phyloP scores from a whole-genome alignment of 2,888 invertebrate species.

The Himalopsyche tibetana region DNA sequence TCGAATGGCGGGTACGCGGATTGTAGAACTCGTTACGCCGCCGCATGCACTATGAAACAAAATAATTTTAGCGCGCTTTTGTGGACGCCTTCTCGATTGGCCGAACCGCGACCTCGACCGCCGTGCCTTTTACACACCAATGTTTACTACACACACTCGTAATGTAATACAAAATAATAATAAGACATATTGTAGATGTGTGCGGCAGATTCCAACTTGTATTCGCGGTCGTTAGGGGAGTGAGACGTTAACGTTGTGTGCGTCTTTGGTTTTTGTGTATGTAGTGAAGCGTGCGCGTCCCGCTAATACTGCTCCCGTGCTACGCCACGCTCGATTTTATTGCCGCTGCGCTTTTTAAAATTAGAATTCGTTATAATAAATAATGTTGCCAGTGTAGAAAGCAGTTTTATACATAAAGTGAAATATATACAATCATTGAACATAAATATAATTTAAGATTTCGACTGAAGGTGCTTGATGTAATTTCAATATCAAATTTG shows the following conservation, averaged over 20 bases:
- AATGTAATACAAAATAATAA: slow-evolving; percentile 6
- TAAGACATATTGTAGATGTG: neutral
- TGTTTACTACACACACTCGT: slow-evolving; percentile 34
- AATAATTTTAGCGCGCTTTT: slow-evolving; percentile 25
- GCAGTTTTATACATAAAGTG: too few species aligned
- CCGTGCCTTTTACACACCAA: slow-evolving; percentile 31
- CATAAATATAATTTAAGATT: too few species aligned
- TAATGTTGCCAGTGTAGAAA: too few species aligned
- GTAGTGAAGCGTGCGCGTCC: slow-evolving; percentile 28
- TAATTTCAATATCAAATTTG: too few species aligned
- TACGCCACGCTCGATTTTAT: slow-evolving; percentile 13
- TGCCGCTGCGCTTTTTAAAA: neutral
- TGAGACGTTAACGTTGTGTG: neutral
- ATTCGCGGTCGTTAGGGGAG: neutral
- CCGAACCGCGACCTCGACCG: slow-evolving; percentile 3
- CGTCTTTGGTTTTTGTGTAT: neutral
- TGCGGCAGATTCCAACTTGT: neutral
- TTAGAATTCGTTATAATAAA: neutral
- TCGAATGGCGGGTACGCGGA: too few species aligned
- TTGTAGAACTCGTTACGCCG: neutral
- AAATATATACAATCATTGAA: too few species aligned
- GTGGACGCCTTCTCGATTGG: slow-evolving; percentile 26
- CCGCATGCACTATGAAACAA: slow-evolving; percentile 5
- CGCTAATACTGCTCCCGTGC: slow-evolving; percentile 3
- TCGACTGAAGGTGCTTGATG: too few species aligned